Evolutionary conservation across 2,888 invertebrate genomes (phyloP), one percentile per base, ranked within the genome.

Genomic region (Sphaerophoria taeniata): DNA sequence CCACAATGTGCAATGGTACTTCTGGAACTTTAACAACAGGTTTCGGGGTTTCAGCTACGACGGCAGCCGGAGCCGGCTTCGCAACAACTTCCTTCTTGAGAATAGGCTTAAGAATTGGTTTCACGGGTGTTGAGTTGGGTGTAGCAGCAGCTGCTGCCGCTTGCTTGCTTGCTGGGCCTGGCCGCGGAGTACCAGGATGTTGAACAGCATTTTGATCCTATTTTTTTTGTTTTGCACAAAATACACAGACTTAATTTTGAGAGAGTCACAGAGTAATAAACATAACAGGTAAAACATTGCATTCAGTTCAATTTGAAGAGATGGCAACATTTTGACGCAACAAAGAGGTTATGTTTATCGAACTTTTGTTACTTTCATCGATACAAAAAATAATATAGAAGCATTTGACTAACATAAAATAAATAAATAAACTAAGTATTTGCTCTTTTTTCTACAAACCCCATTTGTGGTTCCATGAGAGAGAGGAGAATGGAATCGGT

Each of bases 381-480:
- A 33, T 43, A 33, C 24, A 24, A 58, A 45, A 61, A n/a, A 24
- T 16, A 60, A 47, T 47, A 2, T 33, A 63, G 33, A 36, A 14
- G 65, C 47, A 36, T 49, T 49, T 49, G 33, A 47, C 11, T 51
- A 31, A n/a, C 16, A 14, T n/a, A 12, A 39, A 14, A 56, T 47
- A 63, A 16, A 47, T 3, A 34, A 6, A 34, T 6, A 65, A 36
- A 24, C 39, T 67, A 11, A 65, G 53, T 12, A 67, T 43, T 72
- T 80, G 80, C 80, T 80, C 80, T 76, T 72, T 84, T 71, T 39
- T 79, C 84, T 84, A 84, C 84, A 80, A 84, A 84, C 84, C 84
- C 71, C 67, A 34, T 24, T 24, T 24, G 24, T 31, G 43, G 39
- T 45, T 78, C 83, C 83, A 70, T 74, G 33, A 63, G 49, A 60